Conservation (phyloP, 1,140 invertebrate genomes). For the Planococcus citri region DNA sequence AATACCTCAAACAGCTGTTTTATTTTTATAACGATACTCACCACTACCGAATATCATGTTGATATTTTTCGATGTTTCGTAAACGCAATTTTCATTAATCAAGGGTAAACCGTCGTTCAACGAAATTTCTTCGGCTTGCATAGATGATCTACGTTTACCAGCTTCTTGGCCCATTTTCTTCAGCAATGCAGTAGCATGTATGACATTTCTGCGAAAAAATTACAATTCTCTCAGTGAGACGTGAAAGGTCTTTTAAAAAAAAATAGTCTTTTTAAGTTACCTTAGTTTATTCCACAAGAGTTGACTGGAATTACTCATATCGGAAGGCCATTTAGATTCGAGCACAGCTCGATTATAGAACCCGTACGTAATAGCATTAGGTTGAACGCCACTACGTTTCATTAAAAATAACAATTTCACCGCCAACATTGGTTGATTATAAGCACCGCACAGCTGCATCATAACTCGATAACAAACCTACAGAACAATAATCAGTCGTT, state of each 20-base stretch:
- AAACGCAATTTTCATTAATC: not conserved
- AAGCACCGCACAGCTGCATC: constrained; percentile 95
- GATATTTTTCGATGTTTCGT: not conserved
- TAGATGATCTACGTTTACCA: constrained; percentile 26
- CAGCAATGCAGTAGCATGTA: constrained; percentile 78
- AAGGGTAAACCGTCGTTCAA: not conserved
- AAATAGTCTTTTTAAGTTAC: constrained; percentile 27
- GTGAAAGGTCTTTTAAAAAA: not conserved
- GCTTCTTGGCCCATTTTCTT: constrained; percentile 47
- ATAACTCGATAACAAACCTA: constrained; percentile 93
- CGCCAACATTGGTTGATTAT: constrained; percentile 84
- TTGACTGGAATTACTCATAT: constrained; percentile 65
- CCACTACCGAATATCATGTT: not conserved
- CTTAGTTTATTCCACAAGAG: constrained; percentile 84
- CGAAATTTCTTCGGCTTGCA: constrained; percentile 29
- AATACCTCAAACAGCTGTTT: no score
- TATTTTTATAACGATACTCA: not conserved
- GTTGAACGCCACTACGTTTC: constrained; percentile 85
- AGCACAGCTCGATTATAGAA: constrained; percentile 73
- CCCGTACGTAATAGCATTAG: constrained; percentile 96
- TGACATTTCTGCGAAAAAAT: constrained; percentile 53
- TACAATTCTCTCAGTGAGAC: not conserved
- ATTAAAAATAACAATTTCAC: constrained; percentile 90
- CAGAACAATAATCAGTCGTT: constrained; percentile 12
- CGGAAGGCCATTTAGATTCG: constrained; percentile 87